Conservation (phyloP, 2,113 vertebrate species). For the Cyanistes caeruleus region DNA sequence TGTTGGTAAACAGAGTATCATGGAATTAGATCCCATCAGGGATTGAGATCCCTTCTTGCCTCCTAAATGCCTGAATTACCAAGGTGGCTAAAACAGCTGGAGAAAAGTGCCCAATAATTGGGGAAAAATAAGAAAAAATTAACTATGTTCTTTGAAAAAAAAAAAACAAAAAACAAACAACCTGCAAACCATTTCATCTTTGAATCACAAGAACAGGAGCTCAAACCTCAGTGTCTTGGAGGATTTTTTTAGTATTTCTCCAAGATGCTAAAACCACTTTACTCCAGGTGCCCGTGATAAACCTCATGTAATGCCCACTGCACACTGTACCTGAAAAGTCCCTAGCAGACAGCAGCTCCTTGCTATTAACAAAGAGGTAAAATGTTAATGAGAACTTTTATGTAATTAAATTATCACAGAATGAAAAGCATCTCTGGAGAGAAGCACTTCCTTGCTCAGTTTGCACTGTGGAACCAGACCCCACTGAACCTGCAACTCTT, state of each 20-base stretch:
- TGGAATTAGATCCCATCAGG: neutral
- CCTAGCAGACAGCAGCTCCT: slow-evolving; percentile 74
- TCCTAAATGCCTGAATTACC: neutral
- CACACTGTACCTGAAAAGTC: slow-evolving; percentile 52
- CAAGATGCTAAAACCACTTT: slow-evolving; percentile 2
- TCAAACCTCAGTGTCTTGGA: neutral
- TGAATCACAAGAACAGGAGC: neutral
- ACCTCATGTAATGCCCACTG: slow-evolving; percentile 70
- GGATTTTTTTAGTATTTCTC: neutral
- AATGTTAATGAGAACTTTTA: slow-evolving; percentile 64
- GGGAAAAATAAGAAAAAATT: neutral
- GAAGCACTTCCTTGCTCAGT: slow-evolving; percentile 65
- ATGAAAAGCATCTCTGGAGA: slow-evolving; percentile 73
- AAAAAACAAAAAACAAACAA: neutral
- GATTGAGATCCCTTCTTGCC: neutral
- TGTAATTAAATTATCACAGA: slow-evolving; percentile 72
- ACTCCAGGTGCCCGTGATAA: neutral
- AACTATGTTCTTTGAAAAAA: neutral
- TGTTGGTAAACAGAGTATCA: neutral
- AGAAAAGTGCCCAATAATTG: neutral
- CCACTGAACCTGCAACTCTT: slow-evolving; percentile 64
- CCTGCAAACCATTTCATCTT: neutral
- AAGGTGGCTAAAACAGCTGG: neutral
- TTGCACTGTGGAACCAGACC: slow-evolving; percentile 65
- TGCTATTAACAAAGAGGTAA: slow-evolving; percentile 76